Percentiles rank a stretch among this genome's conserved stretches.
Evolutionary conservation across 1,140 invertebrate species (phyloP).

Genomic region (Berghia stephanieae): DNA sequence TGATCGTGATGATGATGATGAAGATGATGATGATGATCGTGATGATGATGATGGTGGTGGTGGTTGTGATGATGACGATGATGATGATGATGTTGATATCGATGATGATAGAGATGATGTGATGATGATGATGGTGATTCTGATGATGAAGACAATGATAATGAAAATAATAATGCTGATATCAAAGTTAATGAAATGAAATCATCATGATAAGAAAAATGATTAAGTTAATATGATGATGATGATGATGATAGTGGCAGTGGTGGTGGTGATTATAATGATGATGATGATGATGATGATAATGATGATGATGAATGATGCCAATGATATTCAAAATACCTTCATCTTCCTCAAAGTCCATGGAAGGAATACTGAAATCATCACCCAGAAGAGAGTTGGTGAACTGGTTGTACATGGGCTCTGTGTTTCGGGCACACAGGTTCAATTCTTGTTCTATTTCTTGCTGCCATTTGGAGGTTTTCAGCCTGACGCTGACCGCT

Average conservation of each 20-base stretch:
- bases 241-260: no score
- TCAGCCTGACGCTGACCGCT: constrained; percentile 78
- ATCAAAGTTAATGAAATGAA: not conserved
- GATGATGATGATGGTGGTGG: no score
- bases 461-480: constrained; percentile 84
- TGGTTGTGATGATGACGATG: no score
- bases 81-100: no score
- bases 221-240: not conserved
- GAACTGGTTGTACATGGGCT: constrained; percentile 72
- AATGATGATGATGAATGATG: constrained; percentile 2
- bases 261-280: no score
- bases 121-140: no score
- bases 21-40: no score
- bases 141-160: no score
- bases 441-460: constrained; percentile 83
- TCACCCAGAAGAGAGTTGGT: constrained; percentile 65
- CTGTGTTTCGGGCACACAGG: constrained; percentile 83
- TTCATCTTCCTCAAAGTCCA: constrained; percentile 59
- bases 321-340: constrained; percentile 28
- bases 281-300: no score
- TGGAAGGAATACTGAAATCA: constrained; percentile 54
- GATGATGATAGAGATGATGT: no score
- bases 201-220: no score
- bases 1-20: no score
- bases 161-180: not conserved